Percentiles rank a stretch among this genome's conserved stretches.
Evolutionary conservation across 2,797 vertebrate genomes (phyloP).

Genomic region (Protosalanx chinensis): DNA sequence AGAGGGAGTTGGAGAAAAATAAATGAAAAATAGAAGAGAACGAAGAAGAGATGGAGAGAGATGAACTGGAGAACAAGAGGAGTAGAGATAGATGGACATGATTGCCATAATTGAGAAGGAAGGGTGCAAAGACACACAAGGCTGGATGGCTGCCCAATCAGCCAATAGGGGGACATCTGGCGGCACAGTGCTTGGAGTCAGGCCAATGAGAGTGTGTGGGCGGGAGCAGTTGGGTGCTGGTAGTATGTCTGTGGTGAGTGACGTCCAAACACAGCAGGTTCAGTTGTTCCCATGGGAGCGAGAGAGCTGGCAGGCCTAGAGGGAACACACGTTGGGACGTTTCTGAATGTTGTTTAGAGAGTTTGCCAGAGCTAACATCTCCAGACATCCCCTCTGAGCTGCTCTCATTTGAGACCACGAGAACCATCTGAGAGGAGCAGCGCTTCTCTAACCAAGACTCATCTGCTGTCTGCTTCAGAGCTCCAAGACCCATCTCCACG

Average conservation of each 20-base stretch:
- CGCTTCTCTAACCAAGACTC: too few species aligned
- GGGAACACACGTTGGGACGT: too few species aligned
- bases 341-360: too few species aligned
- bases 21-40: background rate
- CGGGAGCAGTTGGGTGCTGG: conserved; percentile 16
- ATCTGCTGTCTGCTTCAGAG: too few species aligned
- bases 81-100: background rate
- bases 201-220: conserved; percentile 40
- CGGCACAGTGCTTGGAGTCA: conserved; percentile 43
- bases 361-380: too few species aligned
- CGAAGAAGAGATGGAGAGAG: background rate
- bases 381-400: too few species aligned
- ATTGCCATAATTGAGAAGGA: background rate
- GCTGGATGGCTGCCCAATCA: conserved; percentile 24
- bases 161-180: conserved; percentile 53
- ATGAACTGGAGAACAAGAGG: background rate
- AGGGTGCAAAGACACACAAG: background rate
- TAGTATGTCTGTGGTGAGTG: background rate
- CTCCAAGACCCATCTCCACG: too few species aligned
- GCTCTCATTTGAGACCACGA: too few species aligned
- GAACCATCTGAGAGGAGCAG: too few species aligned
- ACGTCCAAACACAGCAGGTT: background rate
- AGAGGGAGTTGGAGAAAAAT: background rate
- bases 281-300: conserved; percentile 9
- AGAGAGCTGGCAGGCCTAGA: too few species aligned